These are phyloP conservation scores for Catamblyrhynchus diadema DNA, from an alignment of 2,797 vertebrate species.

Conservation along the genomic window DNA sequence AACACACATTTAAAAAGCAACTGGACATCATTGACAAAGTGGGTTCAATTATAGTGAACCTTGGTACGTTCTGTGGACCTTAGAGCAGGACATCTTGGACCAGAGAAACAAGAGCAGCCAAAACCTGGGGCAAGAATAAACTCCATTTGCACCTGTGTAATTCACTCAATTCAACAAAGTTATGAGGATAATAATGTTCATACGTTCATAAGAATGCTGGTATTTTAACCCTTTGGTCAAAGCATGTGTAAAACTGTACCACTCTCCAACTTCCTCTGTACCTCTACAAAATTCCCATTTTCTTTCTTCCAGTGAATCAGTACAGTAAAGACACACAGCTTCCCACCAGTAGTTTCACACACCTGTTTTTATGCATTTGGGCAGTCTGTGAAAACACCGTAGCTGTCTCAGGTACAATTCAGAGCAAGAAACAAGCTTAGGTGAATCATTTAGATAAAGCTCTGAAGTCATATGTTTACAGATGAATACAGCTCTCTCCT, in stretches of 20 bases:
- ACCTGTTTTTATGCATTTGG: neutral
- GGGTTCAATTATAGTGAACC: neutral
- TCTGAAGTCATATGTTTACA: conserved; percentile 8
- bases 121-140: neutral
- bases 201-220: neutral
- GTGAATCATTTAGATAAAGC: neutral
- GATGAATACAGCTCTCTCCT: neutral
- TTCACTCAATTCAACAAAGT: neutral
- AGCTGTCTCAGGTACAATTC: neutral
- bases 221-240: neutral
- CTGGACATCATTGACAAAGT: neutral
- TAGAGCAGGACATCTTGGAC: neutral
- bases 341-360: neutral
- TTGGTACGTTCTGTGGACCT: neutral
- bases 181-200: neutral
- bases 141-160: neutral
- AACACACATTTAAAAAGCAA: neutral
- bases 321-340: neutral
- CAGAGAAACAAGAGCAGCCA: neutral
- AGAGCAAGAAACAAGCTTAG: neutral
- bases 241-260: fast-evolving
- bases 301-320: neutral
- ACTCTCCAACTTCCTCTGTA: neutral
- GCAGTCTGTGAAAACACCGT: neutral
- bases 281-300: neutral